Percentiles rank a stretch among this genome's conserved stretches.
phyloP scores from a whole-genome alignment of 2,888 invertebrate species.

The Sabellastarte sp. region DNA sequence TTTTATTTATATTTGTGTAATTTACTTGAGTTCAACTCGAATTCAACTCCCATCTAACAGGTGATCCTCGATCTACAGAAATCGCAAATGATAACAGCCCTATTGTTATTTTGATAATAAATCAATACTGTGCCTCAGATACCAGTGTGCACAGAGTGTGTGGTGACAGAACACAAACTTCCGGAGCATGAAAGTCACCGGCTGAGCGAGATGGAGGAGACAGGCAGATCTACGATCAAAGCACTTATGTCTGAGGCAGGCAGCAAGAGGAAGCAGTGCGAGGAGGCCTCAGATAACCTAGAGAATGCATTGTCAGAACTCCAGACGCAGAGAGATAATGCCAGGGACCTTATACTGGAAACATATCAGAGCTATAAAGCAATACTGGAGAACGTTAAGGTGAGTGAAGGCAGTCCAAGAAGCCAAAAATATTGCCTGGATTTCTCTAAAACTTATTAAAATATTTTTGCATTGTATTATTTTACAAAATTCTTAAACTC shows the following conservation, averaged over 20 bases:
- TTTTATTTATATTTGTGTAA: too few species aligned
- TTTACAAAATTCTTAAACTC: too few species aligned
- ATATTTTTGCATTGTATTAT: too few species aligned
- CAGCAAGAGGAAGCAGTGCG: constrained; percentile 74
- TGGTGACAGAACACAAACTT: constrained; percentile 78
- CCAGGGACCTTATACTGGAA: constrained; percentile 72
- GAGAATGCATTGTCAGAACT: constrained; percentile 81
- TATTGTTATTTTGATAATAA: too few species aligned
- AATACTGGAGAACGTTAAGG: constrained; percentile 72
- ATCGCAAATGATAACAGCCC: too few species aligned
- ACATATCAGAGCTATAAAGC: constrained; percentile 66
- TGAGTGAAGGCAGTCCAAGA: too few species aligned
- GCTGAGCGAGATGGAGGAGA: constrained; percentile 67
- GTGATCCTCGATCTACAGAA: too few species aligned
- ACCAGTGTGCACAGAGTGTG: constrained; percentile 84
- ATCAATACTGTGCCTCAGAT: constrained; percentile 66
- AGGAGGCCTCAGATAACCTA: constrained; percentile 73
- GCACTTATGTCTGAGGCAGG: constrained; percentile 75
- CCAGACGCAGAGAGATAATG: constrained; percentile 83
- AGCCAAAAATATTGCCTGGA: too few species aligned
- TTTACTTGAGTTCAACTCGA: too few species aligned
- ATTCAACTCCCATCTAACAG: too few species aligned
- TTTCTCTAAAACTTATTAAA: too few species aligned
- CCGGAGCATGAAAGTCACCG: constrained; percentile 81
- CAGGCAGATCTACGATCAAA: constrained; percentile 76